phyloP scores from a whole-genome alignment of 1,140 invertebrate species.

The Drosophila ercepeae region DNA sequence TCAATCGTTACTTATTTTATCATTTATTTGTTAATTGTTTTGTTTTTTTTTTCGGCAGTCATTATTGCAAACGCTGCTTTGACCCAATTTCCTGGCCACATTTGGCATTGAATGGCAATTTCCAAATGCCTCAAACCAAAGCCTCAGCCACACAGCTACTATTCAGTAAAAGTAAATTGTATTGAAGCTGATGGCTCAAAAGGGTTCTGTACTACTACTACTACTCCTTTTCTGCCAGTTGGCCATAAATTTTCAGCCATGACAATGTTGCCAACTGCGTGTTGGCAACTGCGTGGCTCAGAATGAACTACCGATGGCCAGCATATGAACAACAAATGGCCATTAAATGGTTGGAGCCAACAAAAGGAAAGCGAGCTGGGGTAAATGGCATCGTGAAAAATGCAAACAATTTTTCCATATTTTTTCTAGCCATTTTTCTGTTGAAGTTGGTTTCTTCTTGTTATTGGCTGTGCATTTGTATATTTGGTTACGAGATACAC shows the following conservation, averaged over 20 bases:
- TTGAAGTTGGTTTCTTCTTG: constrained; percentile 20
- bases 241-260: constrained; percentile 64
- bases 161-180: constrained; percentile 18
- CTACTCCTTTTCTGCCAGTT: not conserved
- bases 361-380: constrained; percentile 3
- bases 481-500: constrained; percentile 33
- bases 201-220: constrained; percentile 24
- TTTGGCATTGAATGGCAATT: constrained; percentile 50
- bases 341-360: constrained; percentile 34
- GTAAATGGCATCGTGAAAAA: constrained; percentile 44
- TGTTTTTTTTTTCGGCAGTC: constrained; percentile 28
- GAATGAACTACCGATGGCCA: constrained; percentile 43
- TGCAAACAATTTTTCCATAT: constrained; percentile 65
- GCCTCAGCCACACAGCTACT: not conserved
- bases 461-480: constrained; percentile 55
- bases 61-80: constrained; percentile 65
- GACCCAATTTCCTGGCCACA: constrained; percentile 64
- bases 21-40: constrained; percentile 9
- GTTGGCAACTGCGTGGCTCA: constrained; percentile 52
- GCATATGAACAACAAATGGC: constrained; percentile 73
- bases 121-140: constrained; percentile 21
- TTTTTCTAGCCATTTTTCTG: constrained; percentile 61
- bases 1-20: constrained; percentile 58
- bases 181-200: constrained; percentile 20
- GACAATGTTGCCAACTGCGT: constrained; percentile 76